Conservation (phyloP, 2,113 vertebrate species). For the Romanogobio albipinnatus region DNA sequence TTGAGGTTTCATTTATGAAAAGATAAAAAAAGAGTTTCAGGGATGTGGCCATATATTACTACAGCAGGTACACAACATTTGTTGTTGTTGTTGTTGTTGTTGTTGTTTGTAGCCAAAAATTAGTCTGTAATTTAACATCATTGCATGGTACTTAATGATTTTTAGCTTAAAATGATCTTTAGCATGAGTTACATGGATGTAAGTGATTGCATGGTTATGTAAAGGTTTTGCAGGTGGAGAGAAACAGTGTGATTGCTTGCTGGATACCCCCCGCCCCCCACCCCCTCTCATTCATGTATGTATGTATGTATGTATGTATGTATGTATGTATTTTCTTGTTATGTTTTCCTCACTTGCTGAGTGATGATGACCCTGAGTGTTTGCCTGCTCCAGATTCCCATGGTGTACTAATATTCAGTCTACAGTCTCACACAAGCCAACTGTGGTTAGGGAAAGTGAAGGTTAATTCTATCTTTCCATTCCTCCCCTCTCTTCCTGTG, state of each 20-base stretch:
- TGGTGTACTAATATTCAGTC: slow-evolving; percentile 81
- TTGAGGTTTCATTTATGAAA: not conserved
- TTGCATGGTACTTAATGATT: not conserved
- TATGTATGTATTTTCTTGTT: not conserved
- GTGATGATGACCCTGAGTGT: slow-evolving; percentile 64
- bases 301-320: too few relatives aligned
- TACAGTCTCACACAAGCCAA: slow-evolving; percentile 79
- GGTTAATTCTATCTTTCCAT: slow-evolving; percentile 95
- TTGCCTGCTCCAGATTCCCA: slow-evolving; percentile 83
- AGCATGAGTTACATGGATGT: too few relatives aligned
- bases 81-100: not conserved
- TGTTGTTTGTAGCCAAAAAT: not conserved
- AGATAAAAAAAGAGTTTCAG: not conserved
- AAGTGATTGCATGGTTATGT: too few relatives aligned
- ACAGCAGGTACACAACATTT: not conserved
- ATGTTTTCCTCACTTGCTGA: slow-evolving; percentile 1
- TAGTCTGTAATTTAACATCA: not conserved
- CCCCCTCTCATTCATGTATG: too few relatives aligned
- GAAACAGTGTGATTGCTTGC: too few relatives aligned
- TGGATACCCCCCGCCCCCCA: too few relatives aligned
- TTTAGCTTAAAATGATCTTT: too few relatives aligned
- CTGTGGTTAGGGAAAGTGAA: slow-evolving; percentile 89
- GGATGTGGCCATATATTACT: not conserved
- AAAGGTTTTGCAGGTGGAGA: too few relatives aligned
- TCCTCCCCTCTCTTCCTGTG: slow-evolving; percentile 79